Conservation (phyloP, 1,140 invertebrate genomes). For the Cotesia glomerata region DNA sequence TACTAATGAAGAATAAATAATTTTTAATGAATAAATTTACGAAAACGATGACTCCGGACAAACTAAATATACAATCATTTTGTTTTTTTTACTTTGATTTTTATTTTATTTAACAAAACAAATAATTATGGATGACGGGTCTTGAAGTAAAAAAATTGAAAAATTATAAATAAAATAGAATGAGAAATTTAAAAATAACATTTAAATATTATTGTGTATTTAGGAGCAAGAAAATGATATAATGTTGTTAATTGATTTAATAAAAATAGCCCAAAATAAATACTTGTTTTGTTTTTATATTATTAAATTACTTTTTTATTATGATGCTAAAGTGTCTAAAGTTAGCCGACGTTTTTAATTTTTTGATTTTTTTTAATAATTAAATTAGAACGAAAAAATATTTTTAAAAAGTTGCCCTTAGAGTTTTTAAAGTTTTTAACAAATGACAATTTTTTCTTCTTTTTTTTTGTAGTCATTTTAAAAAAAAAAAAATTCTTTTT, state of each 20-base stretch:
- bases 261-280: conserved; percentile 60
- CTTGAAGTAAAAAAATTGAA: conserved; percentile 14
- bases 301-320: too few species aligned
- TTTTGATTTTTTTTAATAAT: too few species aligned
- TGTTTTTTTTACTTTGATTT: background rate
- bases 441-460: too few species aligned
- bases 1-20: conserved; percentile 19
- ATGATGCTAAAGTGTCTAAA: too few species aligned
- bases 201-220: conserved; percentile 63
- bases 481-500: too few species aligned
- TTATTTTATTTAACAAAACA: background rate
- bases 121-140: conserved; percentile 21
- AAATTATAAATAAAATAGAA: background rate
- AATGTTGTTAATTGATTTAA: conserved; percentile 65
- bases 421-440: too few species aligned
- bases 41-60: conserved; percentile 13
- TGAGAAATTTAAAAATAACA: conserved; percentile 60
- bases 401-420: too few species aligned
- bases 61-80: conserved; percentile 3
- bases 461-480: too few species aligned
- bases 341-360: too few species aligned
- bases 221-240: conserved; percentile 63
- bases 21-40: background rate
- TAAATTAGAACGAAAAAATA: too few species aligned
- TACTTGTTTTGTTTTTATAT: conserved; percentile 13